Percentiles rank a stretch among this genome's conserved stretches.
Conservation (phyloP, 1,140 invertebrate genomes). For the Phocides pigmalion region DNA sequence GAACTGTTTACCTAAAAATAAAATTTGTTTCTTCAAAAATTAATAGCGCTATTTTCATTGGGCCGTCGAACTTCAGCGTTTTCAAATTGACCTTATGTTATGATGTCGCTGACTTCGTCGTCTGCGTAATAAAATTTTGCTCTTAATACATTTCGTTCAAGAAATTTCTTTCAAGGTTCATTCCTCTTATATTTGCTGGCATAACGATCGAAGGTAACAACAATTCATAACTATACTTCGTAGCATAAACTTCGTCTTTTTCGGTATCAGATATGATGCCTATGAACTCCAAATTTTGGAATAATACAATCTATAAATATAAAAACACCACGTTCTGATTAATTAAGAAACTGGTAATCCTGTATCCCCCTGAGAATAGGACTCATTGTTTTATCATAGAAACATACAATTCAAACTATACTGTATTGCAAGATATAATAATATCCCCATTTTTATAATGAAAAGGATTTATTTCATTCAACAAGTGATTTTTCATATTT, state of each 20-base stretch:
- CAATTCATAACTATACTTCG: conserved; percentile 1
- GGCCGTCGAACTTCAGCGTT: conserved; percentile 1
- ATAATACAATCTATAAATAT: too few relatives aligned
- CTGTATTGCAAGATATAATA: too few relatives aligned
- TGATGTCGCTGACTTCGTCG: conserved; percentile 19
- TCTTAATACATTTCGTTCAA: conserved; percentile 10
- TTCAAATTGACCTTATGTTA: conserved; percentile 8
- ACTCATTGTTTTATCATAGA: too few relatives aligned
- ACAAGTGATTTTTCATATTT: too few relatives aligned
- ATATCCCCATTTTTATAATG: too few relatives aligned
- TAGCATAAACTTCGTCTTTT: not conserved
- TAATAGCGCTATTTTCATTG: not conserved
- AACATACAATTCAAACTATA: too few relatives aligned
- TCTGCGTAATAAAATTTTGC: conserved; percentile 11
- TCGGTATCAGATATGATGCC: too few relatives aligned
- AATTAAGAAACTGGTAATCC: too few relatives aligned
- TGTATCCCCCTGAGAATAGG: too few relatives aligned
- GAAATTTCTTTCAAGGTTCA: not conserved
- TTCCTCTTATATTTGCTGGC: conserved; percentile 5
- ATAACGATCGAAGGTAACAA: conserved; percentile 7
- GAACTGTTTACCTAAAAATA: too few relatives aligned
- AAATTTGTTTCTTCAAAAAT: not conserved
- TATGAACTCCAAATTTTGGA: too few relatives aligned
- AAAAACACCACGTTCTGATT: too few relatives aligned
- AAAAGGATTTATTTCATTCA: not conserved